A percentile compares a stretch with the other conserved stretches of the same genome.
phyloP scores from a whole-genome alignment of 2,113 vertebrate species.

The Indri indri region DNA sequence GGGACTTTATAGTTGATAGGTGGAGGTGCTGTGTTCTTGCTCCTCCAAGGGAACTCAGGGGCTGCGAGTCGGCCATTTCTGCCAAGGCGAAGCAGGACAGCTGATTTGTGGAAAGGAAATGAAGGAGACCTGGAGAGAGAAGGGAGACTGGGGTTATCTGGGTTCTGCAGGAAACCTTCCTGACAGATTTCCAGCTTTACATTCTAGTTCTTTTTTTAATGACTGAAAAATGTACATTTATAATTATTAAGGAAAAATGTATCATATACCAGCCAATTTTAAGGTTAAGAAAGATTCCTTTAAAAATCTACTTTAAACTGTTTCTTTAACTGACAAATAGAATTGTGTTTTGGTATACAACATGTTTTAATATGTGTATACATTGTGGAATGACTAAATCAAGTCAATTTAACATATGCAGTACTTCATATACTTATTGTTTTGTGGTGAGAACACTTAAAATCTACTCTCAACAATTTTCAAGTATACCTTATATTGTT shows the following conservation, averaged over 20 bases:
- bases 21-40: neutral
- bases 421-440: neutral
- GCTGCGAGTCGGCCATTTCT: neutral
- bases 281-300: neutral
- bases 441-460: neutral
- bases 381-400: neutral
- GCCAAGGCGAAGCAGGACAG: neutral
- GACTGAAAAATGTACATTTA: too few relatives aligned
- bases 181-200: neutral
- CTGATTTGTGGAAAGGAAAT: neutral
- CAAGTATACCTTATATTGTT: neutral
- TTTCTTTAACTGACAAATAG: neutral
- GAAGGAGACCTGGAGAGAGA: neutral
- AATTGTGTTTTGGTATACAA: neutral
- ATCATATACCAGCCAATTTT: neutral
- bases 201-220: neutral
- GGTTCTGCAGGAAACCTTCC: neutral
- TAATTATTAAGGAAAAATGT: neutral
- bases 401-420: neutral
- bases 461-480: neutral
- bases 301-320: neutral
- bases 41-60: neutral
- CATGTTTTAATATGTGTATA: neutral
- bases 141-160: neutral
- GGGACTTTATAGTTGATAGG: neutral